Evolutionary conservation across 2,797 vertebrate species (phyloP).

Genomic region (Aselliscus stoliczkanus): DNA sequence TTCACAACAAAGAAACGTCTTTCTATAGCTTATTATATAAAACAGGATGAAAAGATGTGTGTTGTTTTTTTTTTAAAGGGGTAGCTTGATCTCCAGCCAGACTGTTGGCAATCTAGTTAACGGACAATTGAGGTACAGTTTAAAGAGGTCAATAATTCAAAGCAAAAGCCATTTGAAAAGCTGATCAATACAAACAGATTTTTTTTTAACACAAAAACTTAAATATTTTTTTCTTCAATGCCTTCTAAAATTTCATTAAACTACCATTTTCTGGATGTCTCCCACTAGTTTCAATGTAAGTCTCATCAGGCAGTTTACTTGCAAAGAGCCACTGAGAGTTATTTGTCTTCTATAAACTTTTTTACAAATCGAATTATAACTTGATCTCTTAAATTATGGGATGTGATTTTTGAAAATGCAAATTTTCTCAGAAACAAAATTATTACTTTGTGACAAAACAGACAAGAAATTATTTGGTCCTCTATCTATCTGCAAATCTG

Average conservation of each 20-base stretch:
- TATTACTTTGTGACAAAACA: not conserved
- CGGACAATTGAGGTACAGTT: not conserved
- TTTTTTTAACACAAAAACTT: not conserved
- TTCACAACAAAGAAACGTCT: conserved; percentile 6
- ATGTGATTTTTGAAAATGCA: not conserved
- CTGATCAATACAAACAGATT: not conserved
- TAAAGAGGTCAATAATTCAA: not conserved
- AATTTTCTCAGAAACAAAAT: not conserved
- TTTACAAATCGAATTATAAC: conserved; percentile 1
- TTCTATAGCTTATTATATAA: not conserved
- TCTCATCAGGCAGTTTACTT: not conserved
- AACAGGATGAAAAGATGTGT: not conserved
- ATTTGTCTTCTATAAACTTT: not conserved
- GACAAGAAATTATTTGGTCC: not conserved
- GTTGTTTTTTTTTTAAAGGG: not conserved
- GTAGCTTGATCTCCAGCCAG: conserved; percentile 28
- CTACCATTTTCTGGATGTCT: not conserved
- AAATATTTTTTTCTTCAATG: not conserved
- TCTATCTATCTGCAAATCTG: not conserved
- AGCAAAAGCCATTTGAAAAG: not conserved
- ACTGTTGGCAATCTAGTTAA: conserved; percentile 33
- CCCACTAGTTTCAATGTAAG: not conserved
- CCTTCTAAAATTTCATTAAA: not conserved
- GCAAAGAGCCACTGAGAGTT: not conserved
- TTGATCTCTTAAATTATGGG: not conserved